These are phyloP conservation scores for Alaudala cheleensis DNA, from an alignment of 2,113 vertebrate genomes.

Conservation along the genomic window DNA sequence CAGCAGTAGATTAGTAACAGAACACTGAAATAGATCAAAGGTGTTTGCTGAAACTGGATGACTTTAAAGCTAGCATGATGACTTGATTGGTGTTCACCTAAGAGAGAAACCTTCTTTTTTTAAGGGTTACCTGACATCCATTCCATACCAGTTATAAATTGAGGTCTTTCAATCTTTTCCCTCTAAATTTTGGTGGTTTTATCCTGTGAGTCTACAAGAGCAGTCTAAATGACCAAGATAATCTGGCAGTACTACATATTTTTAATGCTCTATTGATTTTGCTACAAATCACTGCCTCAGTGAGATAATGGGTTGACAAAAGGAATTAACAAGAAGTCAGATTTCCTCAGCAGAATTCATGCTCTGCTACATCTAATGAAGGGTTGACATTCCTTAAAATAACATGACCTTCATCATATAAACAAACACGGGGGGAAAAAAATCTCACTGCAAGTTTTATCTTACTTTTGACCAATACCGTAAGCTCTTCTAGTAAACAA, in stretches of 20 bases:
- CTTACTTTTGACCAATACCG: not conserved
- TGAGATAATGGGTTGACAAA: not conserved
- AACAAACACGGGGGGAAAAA: not conserved
- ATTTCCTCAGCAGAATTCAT: not conserved
- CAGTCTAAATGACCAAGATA: not conserved
- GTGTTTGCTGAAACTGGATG: slow-evolving; percentile 51
- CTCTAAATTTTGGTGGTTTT: not conserved
- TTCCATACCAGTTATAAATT: not conserved
- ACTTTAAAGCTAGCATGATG: slow-evolving; percentile 16
- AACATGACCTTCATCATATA: not conserved
- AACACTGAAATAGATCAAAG: slow-evolving; percentile 65
- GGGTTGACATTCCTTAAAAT: slow-evolving; percentile 1
- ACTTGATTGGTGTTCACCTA: not conserved
- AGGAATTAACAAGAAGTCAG: not conserved
- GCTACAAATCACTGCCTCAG: not conserved
- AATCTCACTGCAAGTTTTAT: not conserved
- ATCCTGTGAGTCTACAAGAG: not conserved
- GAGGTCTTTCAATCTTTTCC: not conserved
- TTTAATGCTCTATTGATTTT: not conserved
- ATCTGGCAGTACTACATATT: not conserved
- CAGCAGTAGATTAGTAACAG: slow-evolving; percentile 57
- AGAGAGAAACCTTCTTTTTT: not conserved
- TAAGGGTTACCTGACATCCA: not conserved
- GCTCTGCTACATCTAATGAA: not conserved
- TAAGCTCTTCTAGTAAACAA: not conserved